A percentile compares a stretch with the other conserved stretches of the same genome.
Evolutionary conservation across 2,113 vertebrate genomes (phyloP).

Genomic region (Cyanoramphus novaezelandiae): DNA sequence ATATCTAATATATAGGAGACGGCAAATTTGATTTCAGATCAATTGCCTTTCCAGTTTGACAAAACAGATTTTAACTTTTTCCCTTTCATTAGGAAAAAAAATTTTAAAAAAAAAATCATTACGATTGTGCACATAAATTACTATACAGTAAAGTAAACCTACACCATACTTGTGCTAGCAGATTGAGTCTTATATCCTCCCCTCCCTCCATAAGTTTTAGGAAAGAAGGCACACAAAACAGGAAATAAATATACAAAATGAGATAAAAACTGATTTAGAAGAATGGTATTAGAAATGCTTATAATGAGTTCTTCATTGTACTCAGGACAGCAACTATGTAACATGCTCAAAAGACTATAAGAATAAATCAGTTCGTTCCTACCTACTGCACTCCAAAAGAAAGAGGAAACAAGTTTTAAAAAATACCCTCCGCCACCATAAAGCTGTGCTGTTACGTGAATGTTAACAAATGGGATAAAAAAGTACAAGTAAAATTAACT

Average conservation of each 20-base stretch:
- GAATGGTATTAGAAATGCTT: background rate
- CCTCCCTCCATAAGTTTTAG: background rate
- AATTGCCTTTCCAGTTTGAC: background rate
- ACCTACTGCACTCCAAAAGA: background rate
- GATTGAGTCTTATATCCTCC: background rate
- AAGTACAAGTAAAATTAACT: background rate
- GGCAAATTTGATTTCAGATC: background rate
- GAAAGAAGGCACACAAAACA: background rate
- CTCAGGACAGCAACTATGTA: background rate
- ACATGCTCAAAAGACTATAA: background rate
- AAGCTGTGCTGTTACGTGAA: background rate
- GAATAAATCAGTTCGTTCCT: background rate
- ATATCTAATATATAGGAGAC: background rate
- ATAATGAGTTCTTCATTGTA: background rate
- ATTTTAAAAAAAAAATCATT: background rate
- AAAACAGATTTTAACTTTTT: background rate
- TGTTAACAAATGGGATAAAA: background rate
- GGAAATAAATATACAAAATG: background rate
- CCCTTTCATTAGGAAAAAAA: background rate
- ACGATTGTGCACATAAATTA: background rate
- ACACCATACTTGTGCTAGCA: background rate
- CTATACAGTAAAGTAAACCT: background rate
- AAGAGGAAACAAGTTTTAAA: background rate
- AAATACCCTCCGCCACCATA: background rate
- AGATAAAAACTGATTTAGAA: background rate